These are phyloP conservation scores for Dromius quadrimaculatus DNA, from an alignment of 2,888 invertebrate species.

Conservation along the genomic window DNA sequence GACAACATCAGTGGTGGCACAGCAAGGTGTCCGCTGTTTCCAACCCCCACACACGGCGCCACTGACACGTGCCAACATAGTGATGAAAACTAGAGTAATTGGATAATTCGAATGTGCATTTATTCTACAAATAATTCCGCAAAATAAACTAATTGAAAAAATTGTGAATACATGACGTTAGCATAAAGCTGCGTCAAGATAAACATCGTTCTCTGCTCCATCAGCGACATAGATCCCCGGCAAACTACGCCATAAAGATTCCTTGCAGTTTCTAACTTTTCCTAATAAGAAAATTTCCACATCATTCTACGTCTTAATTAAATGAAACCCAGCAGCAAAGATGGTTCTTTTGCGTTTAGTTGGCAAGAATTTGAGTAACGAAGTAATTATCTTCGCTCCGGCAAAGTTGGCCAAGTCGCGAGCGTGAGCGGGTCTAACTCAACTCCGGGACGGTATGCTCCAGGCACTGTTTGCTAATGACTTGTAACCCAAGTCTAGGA, in stretches of 20 bases:
- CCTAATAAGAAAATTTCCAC: conserved; percentile 52
- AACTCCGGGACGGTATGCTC: conserved; percentile 9
- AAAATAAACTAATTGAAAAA: conserved; percentile 16
- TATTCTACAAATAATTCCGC: neutral
- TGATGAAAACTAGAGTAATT: conserved; percentile 14
- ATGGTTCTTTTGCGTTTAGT: conserved; percentile 61
- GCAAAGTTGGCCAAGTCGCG: conserved; percentile 37
- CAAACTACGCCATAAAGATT: conserved; percentile 48
- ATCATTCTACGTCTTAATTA: conserved; percentile 64
- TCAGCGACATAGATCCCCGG: conserved; percentile 36
- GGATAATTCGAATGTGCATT: conserved; percentile 34
- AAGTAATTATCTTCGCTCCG: conserved; percentile 64
- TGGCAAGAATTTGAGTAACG: conserved; percentile 67
- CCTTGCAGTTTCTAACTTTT: conserved; percentile 50
- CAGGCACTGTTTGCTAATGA: conserved; percentile 46
- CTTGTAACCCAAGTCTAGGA: conserved; percentile 51
- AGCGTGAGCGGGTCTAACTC: neutral
- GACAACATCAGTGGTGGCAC: too few relatives aligned
- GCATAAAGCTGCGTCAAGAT: neutral
- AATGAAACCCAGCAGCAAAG: conserved; percentile 64
- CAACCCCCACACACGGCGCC: neutral
- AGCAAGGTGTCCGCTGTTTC: conserved; percentile 1
- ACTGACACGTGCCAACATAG: neutral
- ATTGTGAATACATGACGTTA: neutral
- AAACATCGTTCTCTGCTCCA: conserved; percentile 3